Base-by-base conservation (phyloP, 2,113 vertebrate species). In the Puntigrus tetrazona region DNA sequence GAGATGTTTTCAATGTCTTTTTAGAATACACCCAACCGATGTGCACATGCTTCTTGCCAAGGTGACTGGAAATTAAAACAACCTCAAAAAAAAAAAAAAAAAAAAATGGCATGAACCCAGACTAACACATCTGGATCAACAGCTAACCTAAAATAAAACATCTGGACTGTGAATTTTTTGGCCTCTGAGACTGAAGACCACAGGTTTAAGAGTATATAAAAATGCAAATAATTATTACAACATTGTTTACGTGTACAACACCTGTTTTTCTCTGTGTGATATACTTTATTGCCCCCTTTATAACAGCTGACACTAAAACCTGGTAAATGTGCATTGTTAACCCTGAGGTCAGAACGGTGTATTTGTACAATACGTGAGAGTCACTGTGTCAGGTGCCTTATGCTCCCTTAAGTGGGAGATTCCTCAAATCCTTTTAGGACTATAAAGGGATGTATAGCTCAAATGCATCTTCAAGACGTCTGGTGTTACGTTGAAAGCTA, bases 141-240 rank as follows among this genome's bases (percentile, higher is more conserved):
- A 80, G 18, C 20, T 13, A 29, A 47, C 25, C 41, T 80, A 65
- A 67, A 79, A 36, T 84, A 77, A 81, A 86, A 63, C 85, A 84
- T 77, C 85, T 86, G 81, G 65, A n/a, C 41, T 14, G 27, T 13
- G 43, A 70, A 61, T 36, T 69, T 13, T 41, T 73, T 79, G 81
- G 76, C 41, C 76, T 41, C 38, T 43, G 63, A 73, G 27, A 47
- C 59, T 8, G 27, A 67, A 13, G 38, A 45, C 78, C 59, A 22
- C 27, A 50, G 41, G 18, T 80, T 80, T 47, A 31, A 29, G n/a
- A 59, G 22, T 25, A 27, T 16, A 59, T 43, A 79, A 47, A 29
- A 67, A 27, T 47, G 18, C 16, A 34, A 61, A 80, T 80, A 45
- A 47, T 67, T 65, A 47, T 67, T 80, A 31, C 59, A 67, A 67